phyloP scores from a whole-genome alignment of 2,797 vertebrate species.

The Limosa lapponica region DNA sequence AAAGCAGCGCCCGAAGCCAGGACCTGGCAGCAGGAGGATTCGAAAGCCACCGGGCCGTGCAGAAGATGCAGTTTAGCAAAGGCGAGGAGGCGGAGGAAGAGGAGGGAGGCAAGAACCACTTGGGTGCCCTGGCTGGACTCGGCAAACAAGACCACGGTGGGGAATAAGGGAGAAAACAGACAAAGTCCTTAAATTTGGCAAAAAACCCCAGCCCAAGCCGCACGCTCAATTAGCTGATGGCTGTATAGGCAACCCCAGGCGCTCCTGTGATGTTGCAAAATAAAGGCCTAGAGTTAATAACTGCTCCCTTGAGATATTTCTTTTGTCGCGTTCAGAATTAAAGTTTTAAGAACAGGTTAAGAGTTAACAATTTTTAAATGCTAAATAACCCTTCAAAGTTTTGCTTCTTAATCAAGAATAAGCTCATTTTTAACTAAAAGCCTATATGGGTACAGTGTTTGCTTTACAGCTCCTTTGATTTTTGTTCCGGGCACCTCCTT shows the following conservation, averaged over 20 bases:
- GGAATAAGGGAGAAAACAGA: background rate
- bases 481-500: background rate
- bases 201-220: background rate
- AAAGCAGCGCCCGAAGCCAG: background rate
- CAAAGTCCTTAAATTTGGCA: background rate
- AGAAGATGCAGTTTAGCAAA: background rate
- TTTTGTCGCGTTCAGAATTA: background rate
- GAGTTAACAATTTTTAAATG: background rate
- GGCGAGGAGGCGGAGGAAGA: background rate
- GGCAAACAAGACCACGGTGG: background rate
- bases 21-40: background rate
- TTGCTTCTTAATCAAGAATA: background rate
- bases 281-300: background rate
- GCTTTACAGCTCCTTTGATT: background rate
- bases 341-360: background rate
- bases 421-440: background rate
- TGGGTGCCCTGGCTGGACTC: rapidly evolving
- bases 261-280: background rate
- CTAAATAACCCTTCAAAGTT: background rate
- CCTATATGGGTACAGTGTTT: background rate
- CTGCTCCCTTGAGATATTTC: background rate
- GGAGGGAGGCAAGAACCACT: background rate
- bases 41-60: rapidly evolving
- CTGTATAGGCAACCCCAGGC: background rate
- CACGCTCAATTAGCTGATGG: background rate